Conservation (phyloP, 2,888 invertebrate species). For the Amiota mariae region DNA sequence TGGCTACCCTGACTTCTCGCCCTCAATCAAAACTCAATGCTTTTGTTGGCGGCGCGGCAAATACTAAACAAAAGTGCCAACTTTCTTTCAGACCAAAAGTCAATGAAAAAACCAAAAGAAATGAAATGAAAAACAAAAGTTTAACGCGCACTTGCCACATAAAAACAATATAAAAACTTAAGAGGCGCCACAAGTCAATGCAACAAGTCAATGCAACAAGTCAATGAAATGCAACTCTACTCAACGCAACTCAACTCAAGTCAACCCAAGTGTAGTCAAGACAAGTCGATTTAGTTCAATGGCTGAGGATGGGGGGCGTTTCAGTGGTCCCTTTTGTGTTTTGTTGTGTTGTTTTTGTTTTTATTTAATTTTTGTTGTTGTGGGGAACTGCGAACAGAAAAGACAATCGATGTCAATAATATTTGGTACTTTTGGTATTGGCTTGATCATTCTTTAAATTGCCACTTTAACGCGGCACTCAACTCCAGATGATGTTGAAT, state of each 20-base stretch:
- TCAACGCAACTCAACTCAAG: too few species aligned
- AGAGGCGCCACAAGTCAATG: constrained; percentile 12
- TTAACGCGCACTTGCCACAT: neutral
- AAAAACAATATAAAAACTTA: constrained; percentile 10
- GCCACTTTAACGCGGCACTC: constrained; percentile 46
- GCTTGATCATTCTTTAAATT: constrained; percentile 58
- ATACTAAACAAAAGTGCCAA: constrained; percentile 18
- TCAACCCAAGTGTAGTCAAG: too few species aligned
- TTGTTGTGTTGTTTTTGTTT: neutral
- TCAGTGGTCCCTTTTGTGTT: neutral
- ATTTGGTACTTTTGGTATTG: constrained; percentile 18
- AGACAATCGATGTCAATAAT: constrained; percentile 43
- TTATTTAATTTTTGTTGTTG: neutral
- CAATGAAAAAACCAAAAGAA: neutral
- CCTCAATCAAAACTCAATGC: too few species aligned
- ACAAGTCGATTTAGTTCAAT: too few species aligned
- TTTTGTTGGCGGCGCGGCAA: neutral
- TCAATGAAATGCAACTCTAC: neutral
- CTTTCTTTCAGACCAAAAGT: constrained; percentile 35
- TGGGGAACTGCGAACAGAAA: constrained; percentile 31
- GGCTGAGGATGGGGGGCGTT: too few species aligned
- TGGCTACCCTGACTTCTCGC: too few species aligned
- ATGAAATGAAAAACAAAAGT: constrained; percentile 10
- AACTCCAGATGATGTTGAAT: constrained; percentile 55
- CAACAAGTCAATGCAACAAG: neutral